phyloP scores from a whole-genome alignment of 2,113 vertebrate species.

The Anguilla rostrata region DNA sequence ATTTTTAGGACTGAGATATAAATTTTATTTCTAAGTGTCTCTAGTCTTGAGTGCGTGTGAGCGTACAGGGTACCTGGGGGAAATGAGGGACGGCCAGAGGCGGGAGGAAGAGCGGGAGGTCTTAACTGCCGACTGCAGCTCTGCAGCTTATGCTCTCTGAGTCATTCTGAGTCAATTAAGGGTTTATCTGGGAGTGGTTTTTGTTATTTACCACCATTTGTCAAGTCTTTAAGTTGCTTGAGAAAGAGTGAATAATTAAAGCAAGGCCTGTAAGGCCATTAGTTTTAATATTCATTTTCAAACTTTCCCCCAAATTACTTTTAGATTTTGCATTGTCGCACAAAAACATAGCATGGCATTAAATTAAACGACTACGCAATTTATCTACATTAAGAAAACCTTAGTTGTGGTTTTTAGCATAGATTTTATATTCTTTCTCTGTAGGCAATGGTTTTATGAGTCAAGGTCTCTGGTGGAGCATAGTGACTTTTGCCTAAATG shows the following conservation, averaged over 20 bases:
- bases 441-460: not conserved
- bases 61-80: not conserved
- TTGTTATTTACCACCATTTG: not conserved
- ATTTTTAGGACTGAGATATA: constrained; percentile 20
- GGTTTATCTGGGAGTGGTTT: not conserved
- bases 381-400: not conserved
- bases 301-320: not conserved
- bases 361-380: not conserved
- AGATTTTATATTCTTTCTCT: not conserved
- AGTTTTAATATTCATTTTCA: not conserved
- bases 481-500: not conserved
- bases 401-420: not conserved
- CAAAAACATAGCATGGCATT: not conserved
- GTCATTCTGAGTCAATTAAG: not conserved
- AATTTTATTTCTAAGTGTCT: no score
- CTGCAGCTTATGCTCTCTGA: not conserved
- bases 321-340: not conserved
- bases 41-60: not conserved
- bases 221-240: not conserved
- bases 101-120: no score
- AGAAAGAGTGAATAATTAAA: not conserved
- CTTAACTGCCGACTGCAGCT: not conserved
- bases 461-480: not conserved
- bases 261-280: not conserved
- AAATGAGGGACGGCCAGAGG: no score